These are phyloP conservation scores for Caenorhabditis remanei DNA, from an alignment of 1,140 invertebrate species.

Conservation along the genomic window DNA sequence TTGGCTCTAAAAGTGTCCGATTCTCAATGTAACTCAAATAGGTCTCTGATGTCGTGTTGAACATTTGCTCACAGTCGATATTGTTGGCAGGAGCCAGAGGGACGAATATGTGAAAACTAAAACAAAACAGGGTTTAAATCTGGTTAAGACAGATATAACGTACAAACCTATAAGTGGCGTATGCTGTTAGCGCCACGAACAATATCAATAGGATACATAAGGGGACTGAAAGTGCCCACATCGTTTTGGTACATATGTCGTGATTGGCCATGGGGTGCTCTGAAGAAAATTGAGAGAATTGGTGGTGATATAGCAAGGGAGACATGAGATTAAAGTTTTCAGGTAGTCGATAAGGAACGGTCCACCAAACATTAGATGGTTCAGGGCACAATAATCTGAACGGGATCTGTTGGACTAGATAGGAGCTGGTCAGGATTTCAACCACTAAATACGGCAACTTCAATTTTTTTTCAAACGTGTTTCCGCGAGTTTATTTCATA, in stretches of 20 bases:
- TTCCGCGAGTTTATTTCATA: too few species aligned
- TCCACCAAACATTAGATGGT: too few species aligned
- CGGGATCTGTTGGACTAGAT: too few species aligned
- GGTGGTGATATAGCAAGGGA: not conserved
- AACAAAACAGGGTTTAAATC: too few species aligned
- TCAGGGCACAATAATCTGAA: too few species aligned
- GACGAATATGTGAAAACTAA: slow-evolving; percentile 33
- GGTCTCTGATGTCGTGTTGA: slow-evolving; percentile 1
- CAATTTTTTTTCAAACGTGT: too few species aligned
- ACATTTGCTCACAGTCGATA: slow-evolving; percentile 23
- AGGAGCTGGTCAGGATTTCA: too few species aligned
- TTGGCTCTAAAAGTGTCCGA: slow-evolving; percentile 1
- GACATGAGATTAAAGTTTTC: not conserved
- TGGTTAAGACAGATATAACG: not conserved
- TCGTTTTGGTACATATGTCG: slow-evolving; percentile 42
- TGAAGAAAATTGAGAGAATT: not conserved
- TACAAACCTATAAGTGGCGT: slow-evolving; percentile 23
- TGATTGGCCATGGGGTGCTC: slow-evolving; percentile 8
- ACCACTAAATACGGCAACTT: too few species aligned
- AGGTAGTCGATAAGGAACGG: too few species aligned
- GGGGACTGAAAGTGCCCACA: slow-evolving; percentile 18
- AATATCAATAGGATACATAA: not conserved
- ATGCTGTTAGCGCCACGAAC: slow-evolving; percentile 6
- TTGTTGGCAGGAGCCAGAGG: slow-evolving; percentile 12
- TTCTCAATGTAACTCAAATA: slow-evolving; percentile 12